Base-by-base conservation (phyloP, 2,888 invertebrate genomes). In the Drosophila phalerata region DNA sequence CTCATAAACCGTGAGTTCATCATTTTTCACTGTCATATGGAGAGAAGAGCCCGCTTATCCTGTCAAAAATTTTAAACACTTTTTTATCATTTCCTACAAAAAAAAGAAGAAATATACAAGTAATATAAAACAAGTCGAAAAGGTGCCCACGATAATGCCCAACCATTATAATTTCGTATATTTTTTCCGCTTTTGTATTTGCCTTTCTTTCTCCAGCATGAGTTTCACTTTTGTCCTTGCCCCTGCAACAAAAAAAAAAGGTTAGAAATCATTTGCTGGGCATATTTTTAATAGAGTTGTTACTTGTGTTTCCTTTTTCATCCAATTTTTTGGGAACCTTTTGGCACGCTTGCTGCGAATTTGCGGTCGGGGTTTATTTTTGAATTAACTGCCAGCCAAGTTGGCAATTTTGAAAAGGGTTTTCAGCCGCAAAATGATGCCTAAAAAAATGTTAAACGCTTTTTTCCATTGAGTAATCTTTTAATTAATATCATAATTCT, bases 211-310 rank as follows among this genome's bases (percentile, higher is more conserved):
- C 34, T 47, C 55, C 67, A 53, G 79, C 79, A 73, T 80, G 80
- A 80, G 38, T 81, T 75, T 79, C 73, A 69, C 58, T 80, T 82
- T 82, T 73, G 76, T 76, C 69, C 81, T 77, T 45, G 69, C 62
- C 64, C 40, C 34, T 17, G 53, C 30, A 5, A 8, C 13, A 28
- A 6, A 19, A 42, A 49, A 73, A 77, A 80, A 83, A 76, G 68
- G 81, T 79, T 81, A 82, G 88, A 86, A 88, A 89, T 85, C 89
- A 85, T 85, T 78, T 53, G 67, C 47, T 56, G 79, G 80, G 68
- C 79, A 88, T 76, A 87, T 87, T 89, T 86, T 85, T 88, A 87
- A 85, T 85, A 87, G 89, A 85, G 85, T 78, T 89, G 85, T 85
- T 76, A 75, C 71, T 72, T 51, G 45, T 81, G 64, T 75, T 77